phyloP scores from a whole-genome alignment of 2,113 vertebrate genomes.

The Microcebus jonahi region DNA sequence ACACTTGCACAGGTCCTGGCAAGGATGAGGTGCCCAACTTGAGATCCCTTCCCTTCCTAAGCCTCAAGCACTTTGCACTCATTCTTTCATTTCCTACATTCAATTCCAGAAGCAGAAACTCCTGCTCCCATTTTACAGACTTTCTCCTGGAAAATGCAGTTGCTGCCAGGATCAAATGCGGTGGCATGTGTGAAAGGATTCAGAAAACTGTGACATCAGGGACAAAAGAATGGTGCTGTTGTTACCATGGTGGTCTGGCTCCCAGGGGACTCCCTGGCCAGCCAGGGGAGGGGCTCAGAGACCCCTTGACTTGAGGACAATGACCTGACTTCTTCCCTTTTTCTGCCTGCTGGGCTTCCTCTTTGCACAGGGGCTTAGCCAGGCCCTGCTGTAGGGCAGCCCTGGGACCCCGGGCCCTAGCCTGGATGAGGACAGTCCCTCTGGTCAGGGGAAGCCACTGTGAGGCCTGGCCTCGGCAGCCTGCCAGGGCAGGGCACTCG shows the following conservation, averaged over 20 bases:
- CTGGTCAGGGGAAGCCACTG: not conserved
- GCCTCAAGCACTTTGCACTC: not conserved
- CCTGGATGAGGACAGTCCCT: not conserved
- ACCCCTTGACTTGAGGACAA: not conserved
- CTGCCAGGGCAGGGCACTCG: not conserved
- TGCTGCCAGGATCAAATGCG: not conserved
- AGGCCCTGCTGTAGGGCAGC: not conserved
- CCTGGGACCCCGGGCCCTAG: not conserved
- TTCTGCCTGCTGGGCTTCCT: not conserved
- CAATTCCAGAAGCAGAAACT: not conserved
- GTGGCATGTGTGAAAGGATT: not conserved
- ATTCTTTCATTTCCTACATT: not conserved
- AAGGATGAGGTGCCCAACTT: not conserved
- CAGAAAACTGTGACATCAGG: not conserved
- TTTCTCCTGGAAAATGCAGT: not conserved
- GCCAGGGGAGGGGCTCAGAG: not conserved
- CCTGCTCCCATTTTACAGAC: not conserved
- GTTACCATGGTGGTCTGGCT: too few species aligned
- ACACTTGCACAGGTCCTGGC: not conserved
- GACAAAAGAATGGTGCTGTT: not conserved
- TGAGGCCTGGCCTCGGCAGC: not conserved
- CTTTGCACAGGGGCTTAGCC: not conserved
- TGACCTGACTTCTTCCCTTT: not conserved
- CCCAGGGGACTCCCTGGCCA: not conserved
- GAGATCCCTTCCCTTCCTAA: not conserved